Evolutionary conservation across 2,888 invertebrate species (phyloP).

Genomic region (Antheraea assamensis): DNA sequence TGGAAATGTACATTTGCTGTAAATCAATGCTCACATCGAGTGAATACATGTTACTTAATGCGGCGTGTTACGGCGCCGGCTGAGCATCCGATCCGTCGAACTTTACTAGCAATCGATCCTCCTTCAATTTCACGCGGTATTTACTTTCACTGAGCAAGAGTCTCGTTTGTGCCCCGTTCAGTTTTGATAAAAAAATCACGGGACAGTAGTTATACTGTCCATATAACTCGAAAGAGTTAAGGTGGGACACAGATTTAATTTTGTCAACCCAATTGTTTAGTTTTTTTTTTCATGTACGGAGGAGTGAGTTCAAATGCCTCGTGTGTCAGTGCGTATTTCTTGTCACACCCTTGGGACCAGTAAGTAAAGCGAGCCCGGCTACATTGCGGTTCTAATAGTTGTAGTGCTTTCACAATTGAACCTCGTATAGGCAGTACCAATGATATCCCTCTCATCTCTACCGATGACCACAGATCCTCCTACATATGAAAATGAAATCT

Average conservation of each 20-base stretch:
- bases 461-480: too few relatives aligned
- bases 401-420: too few relatives aligned
- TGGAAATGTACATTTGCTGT: not conserved
- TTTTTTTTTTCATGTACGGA: too few relatives aligned
- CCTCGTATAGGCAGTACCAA: too few relatives aligned
- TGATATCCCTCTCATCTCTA: too few relatives aligned
- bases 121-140: constrained; percentile 39
- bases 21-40: constrained; percentile 31
- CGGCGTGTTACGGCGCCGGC: constrained; percentile 33
- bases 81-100: constrained; percentile 43
- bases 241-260: not conserved
- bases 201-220: not conserved
- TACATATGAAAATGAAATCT: too few relatives aligned
- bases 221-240: not conserved
- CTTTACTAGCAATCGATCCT: constrained; percentile 45
- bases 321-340: too few relatives aligned
- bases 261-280: not conserved
- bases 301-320: too few relatives aligned
- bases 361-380: too few relatives aligned
- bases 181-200: not conserved
- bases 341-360: too few relatives aligned
- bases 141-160: constrained; percentile 33
- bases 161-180: constrained; percentile 29
- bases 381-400: too few relatives aligned
- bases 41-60: constrained; percentile 35